Base-by-base conservation (phyloP, 2,888 invertebrate genomes). In the Electrophaes corylata region DNA sequence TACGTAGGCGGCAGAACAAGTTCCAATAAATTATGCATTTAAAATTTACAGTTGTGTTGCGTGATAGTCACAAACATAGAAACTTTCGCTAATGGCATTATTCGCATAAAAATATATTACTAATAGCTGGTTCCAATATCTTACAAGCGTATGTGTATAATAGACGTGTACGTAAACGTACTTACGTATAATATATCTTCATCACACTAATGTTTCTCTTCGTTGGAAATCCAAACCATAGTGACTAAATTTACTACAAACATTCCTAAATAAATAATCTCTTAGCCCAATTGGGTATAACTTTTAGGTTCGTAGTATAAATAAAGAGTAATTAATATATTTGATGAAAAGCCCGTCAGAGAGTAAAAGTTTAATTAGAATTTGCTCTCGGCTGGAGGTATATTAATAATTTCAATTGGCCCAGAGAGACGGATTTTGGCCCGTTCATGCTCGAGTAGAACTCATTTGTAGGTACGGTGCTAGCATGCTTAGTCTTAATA, bases 401-500 rank as follows among this genome's bases (percentile, higher is more conserved):
- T 45, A 29, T 31, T 23, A 43, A 56, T 56, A 29, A 72, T 95
- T 92, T 0, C 96, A 95, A n/a, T 94, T 94, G 5, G 12, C 19
- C 52, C 12, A 39, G 11, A 35, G 44, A 26, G 33, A 47, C 35
- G 16, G 20, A 12, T 40, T 18, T 18, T 12, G 19, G 5, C 43
- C 23, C 14, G 45, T 31, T 19, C 18, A 18, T 37, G 8, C 37
- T 16, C 16, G 0, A 8, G 37, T 10, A 37, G 10, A 10, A 29
- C 16, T 37, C 14, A 37, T 37, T 37, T 37, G 37, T 37, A 37
- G 10, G 8, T 1, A 6, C 26, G 37, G 16, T 16, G 16, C 35
- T 12, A 16, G 16, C 37, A 16, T 37, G 16, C 8, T 16, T 37
- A 3, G 37, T 16, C 16, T 37, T 37, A 8, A 37, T 35, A 35